These are phyloP conservation scores for Synodontis membranacea DNA, from an alignment of 2,113 vertebrate genomes.

Conservation along the genomic window DNA sequence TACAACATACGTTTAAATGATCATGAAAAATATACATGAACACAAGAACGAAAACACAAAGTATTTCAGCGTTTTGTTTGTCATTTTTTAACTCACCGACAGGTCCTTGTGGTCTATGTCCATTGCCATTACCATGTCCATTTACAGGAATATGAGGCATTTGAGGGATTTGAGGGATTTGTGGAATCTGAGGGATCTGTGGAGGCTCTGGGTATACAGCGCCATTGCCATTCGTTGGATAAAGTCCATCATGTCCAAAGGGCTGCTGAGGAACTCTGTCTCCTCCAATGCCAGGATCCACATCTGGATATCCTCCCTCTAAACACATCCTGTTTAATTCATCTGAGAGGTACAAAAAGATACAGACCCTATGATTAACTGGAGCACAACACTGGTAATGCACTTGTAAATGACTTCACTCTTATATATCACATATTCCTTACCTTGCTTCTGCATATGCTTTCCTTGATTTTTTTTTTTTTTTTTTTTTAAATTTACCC, in stretches of 20 bases:
- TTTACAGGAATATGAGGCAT: slow-evolving; percentile 26
- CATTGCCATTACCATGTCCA: slow-evolving; percentile 27
- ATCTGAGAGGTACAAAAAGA: slow-evolving; percentile 61
- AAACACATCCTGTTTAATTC: slow-evolving; percentile 78
- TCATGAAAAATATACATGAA: not conserved
- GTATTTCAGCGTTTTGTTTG: not conserved
- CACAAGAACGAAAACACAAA: no score
- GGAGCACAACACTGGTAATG: not conserved
- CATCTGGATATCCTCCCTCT: slow-evolving; percentile 60
- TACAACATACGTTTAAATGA: not conserved
- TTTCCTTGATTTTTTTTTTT: not conserved
- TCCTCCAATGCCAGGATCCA: slow-evolving; percentile 60
- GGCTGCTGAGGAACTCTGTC: slow-evolving; percentile 54
- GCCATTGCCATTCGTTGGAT: slow-evolving; percentile 46
- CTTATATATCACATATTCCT: not conserved
- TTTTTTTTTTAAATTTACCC: not conserved
- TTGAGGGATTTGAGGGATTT: slow-evolving; percentile 26
- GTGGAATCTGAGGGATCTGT: slow-evolving; percentile 27
- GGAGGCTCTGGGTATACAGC: slow-evolving; percentile 35
- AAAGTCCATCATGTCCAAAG: slow-evolving; percentile 64
- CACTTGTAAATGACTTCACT: not conserved
- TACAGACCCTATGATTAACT: not conserved
- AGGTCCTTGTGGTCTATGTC: slow-evolving; percentile 36
- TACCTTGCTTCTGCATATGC: not conserved
- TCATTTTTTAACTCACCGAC: slow-evolving; percentile 25